Evolutionary conservation across 2,797 vertebrate species (phyloP).

Genomic region (Rhynchotus rufescens): DNA sequence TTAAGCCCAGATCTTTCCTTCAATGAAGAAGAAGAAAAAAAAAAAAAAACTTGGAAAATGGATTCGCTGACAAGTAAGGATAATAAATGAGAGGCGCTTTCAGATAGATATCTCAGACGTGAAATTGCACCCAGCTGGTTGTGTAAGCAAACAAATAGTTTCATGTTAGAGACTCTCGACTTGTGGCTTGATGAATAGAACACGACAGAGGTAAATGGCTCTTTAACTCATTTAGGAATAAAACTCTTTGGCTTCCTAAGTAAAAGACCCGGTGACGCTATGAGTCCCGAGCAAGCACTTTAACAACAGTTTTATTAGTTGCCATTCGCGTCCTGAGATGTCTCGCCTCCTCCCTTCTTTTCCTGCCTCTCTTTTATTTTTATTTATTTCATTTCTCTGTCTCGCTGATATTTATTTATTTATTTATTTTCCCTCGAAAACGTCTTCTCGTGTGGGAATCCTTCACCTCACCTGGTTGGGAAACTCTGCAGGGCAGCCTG

Average conservation of each 20-base stretch:
- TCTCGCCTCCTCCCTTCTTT: background rate
- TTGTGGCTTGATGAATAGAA: constrained; percentile 95
- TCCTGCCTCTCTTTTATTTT: background rate
- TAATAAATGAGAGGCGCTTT: constrained; percentile 95
- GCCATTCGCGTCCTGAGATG: background rate
- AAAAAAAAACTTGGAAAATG: constrained; percentile 81
- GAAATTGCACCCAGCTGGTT: constrained; percentile 97
- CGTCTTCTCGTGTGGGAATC: rapidly evolving
- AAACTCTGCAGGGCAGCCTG: background rate
- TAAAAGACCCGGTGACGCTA: constrained; percentile 75
- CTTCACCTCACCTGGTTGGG: background rate
- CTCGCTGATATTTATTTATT: background rate
- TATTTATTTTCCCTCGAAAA: background rate
- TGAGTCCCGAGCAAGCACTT: constrained; percentile 59
- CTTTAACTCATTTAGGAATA: constrained; percentile 93
- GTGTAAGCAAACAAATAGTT: constrained; percentile 98
- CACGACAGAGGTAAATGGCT: constrained; percentile 95
- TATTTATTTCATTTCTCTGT: background rate
- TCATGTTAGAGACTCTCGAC: constrained; percentile 89
- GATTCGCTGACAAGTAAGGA: constrained; percentile 91
- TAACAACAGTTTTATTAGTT: constrained; percentile 77
- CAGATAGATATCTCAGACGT: constrained; percentile 96
- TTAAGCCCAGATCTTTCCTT: constrained; percentile 60
- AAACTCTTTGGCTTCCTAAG: constrained; percentile 87
- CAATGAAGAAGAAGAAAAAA: constrained; percentile 45